Conservation (phyloP, 2,113 vertebrate genomes). For the Perca fluviatilis region DNA sequence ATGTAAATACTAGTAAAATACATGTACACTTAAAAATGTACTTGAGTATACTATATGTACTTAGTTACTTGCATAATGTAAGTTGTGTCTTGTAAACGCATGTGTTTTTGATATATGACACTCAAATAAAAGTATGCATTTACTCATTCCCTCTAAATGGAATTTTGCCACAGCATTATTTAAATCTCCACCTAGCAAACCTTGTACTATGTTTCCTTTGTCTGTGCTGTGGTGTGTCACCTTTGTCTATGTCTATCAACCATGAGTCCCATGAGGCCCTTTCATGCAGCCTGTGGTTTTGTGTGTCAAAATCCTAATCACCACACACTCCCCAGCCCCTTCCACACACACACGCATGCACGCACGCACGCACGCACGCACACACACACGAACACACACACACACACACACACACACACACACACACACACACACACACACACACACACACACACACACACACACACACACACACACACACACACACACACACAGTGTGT, state of each 20-base stretch:
- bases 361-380: conserved; percentile 48
- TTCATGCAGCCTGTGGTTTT: conserved; percentile 51
- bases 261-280: conserved; percentile 57
- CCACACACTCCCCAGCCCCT: conserved; percentile 24
- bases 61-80: neutral
- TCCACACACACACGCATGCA: conserved; percentile 29
- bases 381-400: conserved; percentile 33
- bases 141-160: neutral
- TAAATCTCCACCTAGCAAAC: neutral
- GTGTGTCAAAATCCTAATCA: conserved; percentile 74
- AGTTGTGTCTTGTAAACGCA: neutral
- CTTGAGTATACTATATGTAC: neutral
- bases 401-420: neutral
- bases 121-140: neutral
- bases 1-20: neutral
- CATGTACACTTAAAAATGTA: neutral
- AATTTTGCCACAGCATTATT: neutral
- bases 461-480: conserved; percentile 25
- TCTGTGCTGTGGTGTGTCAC: conserved; percentile 51
- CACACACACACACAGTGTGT: conserved; percentile 38
- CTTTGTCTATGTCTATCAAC: conserved; percentile 44
- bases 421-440: conserved; percentile 14
- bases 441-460: no score
- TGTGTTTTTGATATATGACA: neutral
- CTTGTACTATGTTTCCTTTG: conserved; percentile 10